These are phyloP conservation scores for Acrossocheilus wenchowensis DNA, from an alignment of 2,797 vertebrate species.

Conservation along the genomic window DNA sequence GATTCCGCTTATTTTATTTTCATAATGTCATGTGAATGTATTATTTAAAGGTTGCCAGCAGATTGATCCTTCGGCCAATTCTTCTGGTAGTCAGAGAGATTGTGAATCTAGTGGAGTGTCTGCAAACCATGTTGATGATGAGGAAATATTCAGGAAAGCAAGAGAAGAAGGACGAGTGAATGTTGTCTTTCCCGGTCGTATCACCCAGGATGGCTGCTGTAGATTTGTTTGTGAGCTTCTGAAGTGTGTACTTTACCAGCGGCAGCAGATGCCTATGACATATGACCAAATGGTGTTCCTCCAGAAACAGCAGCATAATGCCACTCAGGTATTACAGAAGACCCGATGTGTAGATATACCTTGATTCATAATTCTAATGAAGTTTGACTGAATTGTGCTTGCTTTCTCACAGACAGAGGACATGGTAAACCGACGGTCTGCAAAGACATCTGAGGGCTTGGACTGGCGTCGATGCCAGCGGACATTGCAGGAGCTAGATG, in stretches of 20 bases:
- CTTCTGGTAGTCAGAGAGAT: not conserved
- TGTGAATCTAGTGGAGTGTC: slow-evolving; percentile 10
- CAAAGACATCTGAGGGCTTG: slow-evolving; percentile 63
- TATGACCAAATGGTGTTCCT: slow-evolving; percentile 90
- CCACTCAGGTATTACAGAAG: slow-evolving; percentile 65
- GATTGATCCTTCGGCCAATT: not conserved
- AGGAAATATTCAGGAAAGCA: slow-evolving; percentile 68
- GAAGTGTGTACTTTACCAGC: slow-evolving; percentile 92
- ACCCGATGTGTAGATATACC: not conserved
- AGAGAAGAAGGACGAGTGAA: slow-evolving; percentile 76
- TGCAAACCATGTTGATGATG: slow-evolving; percentile 56
- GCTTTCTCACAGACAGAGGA: slow-evolving; percentile 76
- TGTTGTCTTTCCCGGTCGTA: slow-evolving; percentile 83
- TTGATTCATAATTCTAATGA: not conserved
- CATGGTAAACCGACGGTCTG: slow-evolving; percentile 68
- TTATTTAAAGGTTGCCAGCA: slow-evolving; percentile 19
- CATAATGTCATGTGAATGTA: no score
- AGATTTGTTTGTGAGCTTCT: slow-evolving; percentile 91
- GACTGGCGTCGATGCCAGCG: slow-evolving; percentile 83
- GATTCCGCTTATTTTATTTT: not conserved
- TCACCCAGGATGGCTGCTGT: slow-evolving; percentile 88
- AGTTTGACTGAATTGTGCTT: not conserved
- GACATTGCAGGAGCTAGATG: slow-evolving; percentile 85
- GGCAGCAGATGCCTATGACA: slow-evolving; percentile 93
- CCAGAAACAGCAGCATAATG: slow-evolving; percentile 74